Evolutionary conservation across 2,113 vertebrate genomes (phyloP).

Genomic region (Prochilodus magdalenae): DNA sequence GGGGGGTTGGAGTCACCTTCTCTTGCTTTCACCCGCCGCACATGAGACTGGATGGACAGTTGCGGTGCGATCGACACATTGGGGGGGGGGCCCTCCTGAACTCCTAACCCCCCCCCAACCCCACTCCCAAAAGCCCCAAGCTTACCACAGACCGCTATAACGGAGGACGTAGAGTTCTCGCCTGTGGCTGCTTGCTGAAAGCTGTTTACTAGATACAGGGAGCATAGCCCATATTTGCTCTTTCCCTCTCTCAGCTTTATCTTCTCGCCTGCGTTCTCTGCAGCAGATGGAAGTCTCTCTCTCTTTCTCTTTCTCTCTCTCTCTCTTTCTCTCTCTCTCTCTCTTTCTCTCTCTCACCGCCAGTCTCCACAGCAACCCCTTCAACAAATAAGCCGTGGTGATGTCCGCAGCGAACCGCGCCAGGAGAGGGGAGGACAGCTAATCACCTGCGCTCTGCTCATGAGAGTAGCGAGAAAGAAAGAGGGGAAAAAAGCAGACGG

Average conservation of each 20-base stretch:
- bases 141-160: constrained; percentile 27
- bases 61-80: constrained; percentile 62
- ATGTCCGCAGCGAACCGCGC: constrained; percentile 64
- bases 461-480: constrained; percentile 5
- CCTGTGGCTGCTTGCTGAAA: constrained; percentile 48
- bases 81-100: constrained; percentile 56
- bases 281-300: constrained; percentile 68
- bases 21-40: constrained; percentile 64
- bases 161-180: constrained; percentile 38
- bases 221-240: constrained; percentile 68
- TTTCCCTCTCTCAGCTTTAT: constrained; percentile 74
- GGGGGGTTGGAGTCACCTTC: constrained; percentile 70
- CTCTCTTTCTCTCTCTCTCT: constrained; percentile 73
- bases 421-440: constrained; percentile 64
- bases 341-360: constrained; percentile 72
- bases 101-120: constrained; percentile 37
- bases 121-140: constrained; percentile 49
- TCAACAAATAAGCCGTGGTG: constrained; percentile 86
- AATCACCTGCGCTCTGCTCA: constrained; percentile 53
- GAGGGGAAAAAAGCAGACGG: neutral
- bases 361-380: constrained; percentile 91
- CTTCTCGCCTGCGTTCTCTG: constrained; percentile 66
- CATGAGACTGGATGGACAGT: constrained; percentile 68
- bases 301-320: constrained; percentile 68
- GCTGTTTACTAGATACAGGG: constrained; percentile 67